Base-by-base conservation (phyloP, 2,797 vertebrate species). In the Cirrhinus molitorella region DNA sequence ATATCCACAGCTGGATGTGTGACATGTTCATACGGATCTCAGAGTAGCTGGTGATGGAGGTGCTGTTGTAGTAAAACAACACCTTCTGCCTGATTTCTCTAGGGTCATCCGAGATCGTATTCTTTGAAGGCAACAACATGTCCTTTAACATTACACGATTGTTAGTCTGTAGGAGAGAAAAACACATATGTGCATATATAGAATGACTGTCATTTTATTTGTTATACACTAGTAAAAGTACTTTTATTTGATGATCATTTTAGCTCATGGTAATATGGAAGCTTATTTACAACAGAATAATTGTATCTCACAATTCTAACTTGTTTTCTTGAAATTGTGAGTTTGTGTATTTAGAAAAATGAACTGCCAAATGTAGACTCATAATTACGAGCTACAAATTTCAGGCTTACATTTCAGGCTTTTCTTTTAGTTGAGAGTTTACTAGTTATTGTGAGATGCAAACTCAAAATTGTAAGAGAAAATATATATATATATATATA, bases 21-120 rank as follows among this genome's bases (percentile, higher is more conserved):
- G 91, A 28, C 3, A 16, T 51, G 19, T 66, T 51, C 7, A 86
- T 65, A 2, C 2, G 63, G 79, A 95, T 86, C 87, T 95, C 94
- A 65, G 92, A 92, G 71, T 95, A 96, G 89, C 92, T 95, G 85
- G 86, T 93, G 89, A 96, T 92, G 13, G 85, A 71, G 0, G 0
- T 83, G 14, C 3, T 79, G 4, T 83, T 89, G 19, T 91, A 94
- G 66, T 79, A 0, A 1, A 53, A 13, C 17, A 92, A 45, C 45
- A 90, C 93, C 59, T 74, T 81, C 82, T 28, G 81, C 40, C 92
- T 93, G 47, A 96, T 92, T 19, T 86, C 89, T 31, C 16, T 55
- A 10, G 91, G 87, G 1, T 10, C 65, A 84, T 93, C 93, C 13
- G 76, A 89, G 21, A 84, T 66, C 23, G 76, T 10, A 0, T 0